Conservation (phyloP, 2,113 vertebrate species). For the Nibea coibor region DNA sequence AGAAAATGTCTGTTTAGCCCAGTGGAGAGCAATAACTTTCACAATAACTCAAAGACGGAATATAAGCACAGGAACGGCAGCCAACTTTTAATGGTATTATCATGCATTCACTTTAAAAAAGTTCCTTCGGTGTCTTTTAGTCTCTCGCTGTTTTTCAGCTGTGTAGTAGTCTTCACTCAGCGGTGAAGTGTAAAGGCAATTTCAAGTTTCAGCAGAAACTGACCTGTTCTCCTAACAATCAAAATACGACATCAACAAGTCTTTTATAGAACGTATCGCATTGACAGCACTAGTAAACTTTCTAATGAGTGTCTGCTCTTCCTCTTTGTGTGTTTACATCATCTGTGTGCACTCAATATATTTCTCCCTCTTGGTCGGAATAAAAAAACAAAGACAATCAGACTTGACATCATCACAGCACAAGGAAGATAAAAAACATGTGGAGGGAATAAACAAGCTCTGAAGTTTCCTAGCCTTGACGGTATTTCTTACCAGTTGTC, state of each 20-base stretch:
- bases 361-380: slow-evolving; percentile 42
- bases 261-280: slow-evolving; percentile 14
- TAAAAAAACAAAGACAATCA: slow-evolving; percentile 59
- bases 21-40: slow-evolving; percentile 51
- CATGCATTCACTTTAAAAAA: slow-evolving; percentile 52
- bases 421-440: slow-evolving; percentile 57
- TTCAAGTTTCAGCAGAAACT: slow-evolving; percentile 26
- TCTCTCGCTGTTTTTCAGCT: slow-evolving; percentile 23
- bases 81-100: slow-evolving; percentile 64
- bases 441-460: slow-evolving; percentile 67
- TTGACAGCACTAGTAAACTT: slow-evolving; percentile 16
- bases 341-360: slow-evolving; percentile 40
- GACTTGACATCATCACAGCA: slow-evolving; percentile 57
- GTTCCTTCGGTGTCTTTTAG: slow-evolving; percentile 37
- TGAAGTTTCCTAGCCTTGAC: slow-evolving; percentile 62
- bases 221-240: slow-evolving; percentile 19
- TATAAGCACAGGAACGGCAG: slow-evolving; percentile 28
- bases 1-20: slow-evolving; percentile 40
- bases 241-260: slow-evolving; percentile 18
- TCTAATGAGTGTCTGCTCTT: slow-evolving; percentile 20
- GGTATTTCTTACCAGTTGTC: slow-evolving; percentile 65
- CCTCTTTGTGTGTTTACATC: slow-evolving; percentile 47
- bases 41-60: slow-evolving; percentile 48
- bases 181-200: slow-evolving; percentile 17
- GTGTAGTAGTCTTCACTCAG: slow-evolving; percentile 15